Evolutionary conservation across 2,113 vertebrate species (phyloP).

Genomic region (Alligator sinensis): DNA sequence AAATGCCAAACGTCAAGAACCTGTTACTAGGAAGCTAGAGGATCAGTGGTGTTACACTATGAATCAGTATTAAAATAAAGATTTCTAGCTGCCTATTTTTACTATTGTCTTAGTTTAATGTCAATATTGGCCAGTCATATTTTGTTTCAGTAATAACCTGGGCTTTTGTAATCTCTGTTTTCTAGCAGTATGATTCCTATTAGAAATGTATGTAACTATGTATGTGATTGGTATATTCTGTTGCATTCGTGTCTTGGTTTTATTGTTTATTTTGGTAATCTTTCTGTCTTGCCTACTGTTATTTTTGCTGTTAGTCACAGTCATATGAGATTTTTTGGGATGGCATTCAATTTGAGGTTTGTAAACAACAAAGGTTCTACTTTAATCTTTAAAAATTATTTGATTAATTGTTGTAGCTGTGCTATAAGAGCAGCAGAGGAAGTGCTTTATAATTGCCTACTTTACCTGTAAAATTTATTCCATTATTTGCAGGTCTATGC

Average conservation of each 20-base stretch:
- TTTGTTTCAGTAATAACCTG: not conserved
- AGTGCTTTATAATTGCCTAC: conserved; percentile 23
- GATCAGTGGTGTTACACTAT: not conserved
- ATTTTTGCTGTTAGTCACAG: not conserved
- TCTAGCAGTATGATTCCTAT: not conserved
- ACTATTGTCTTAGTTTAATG: not conserved
- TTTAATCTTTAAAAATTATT: conserved; percentile 23
- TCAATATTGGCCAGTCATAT: not conserved
- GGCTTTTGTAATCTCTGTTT: not conserved
- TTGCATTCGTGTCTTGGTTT: not conserved
- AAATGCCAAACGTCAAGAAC: not conserved
- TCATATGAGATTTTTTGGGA: not conserved
- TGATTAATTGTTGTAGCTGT: conserved; percentile 30
- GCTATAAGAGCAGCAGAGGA: not conserved
- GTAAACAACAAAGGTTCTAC: conserved; percentile 14
- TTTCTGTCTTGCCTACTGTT: not conserved
- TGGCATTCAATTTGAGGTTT: conserved; percentile 17
- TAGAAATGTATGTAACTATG: not conserved
- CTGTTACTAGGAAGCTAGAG: not conserved
- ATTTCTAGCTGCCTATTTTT: not conserved
- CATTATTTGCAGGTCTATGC: conserved; percentile 71
- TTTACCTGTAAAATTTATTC: conserved; percentile 63
- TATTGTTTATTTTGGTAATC: not conserved
- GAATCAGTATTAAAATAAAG: not conserved
- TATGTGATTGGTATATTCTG: not conserved